Conservation (phyloP, 2,113 vertebrate genomes). For the Thamnophis sirtalis region DNA sequence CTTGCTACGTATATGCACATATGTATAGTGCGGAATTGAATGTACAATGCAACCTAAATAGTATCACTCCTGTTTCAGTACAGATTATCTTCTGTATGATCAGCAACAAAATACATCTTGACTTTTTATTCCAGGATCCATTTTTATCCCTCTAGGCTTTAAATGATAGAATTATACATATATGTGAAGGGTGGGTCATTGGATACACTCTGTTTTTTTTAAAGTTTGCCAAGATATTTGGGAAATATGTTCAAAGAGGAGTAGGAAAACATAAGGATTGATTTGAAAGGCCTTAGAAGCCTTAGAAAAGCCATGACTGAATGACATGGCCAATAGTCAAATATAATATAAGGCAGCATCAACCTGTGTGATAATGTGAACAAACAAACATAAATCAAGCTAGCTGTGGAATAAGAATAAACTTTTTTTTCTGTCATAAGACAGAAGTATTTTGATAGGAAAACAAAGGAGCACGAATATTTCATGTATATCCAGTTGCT, state of each 20-base stretch:
- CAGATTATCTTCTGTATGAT: neutral
- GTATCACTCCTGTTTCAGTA: neutral
- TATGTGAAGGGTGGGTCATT: neutral
- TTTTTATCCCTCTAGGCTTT: neutral
- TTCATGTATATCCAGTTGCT: conserved; percentile 1
- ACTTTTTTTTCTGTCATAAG: neutral
- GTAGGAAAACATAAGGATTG: neutral
- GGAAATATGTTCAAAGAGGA: neutral
- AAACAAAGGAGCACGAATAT: neutral
- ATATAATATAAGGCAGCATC: neutral
- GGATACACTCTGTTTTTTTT: conserved; percentile 12
- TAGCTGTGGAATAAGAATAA: conserved; percentile 19
- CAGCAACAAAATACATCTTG: neutral
- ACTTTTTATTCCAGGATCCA: neutral
- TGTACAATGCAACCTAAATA: neutral
- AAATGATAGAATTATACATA: neutral
- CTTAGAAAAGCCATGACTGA: neutral
- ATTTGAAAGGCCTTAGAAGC: neutral
- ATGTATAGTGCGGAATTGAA: neutral
- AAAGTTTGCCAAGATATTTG: neutral
- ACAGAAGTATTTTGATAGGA: conserved; percentile 17
- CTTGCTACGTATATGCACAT: neutral
- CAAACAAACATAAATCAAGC: conserved; percentile 37
- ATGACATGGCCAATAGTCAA: neutral
- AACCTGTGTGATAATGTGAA: neutral